phyloP scores from a whole-genome alignment of 2,888 invertebrate genomes.

The Chrysolina haemoptera region DNA sequence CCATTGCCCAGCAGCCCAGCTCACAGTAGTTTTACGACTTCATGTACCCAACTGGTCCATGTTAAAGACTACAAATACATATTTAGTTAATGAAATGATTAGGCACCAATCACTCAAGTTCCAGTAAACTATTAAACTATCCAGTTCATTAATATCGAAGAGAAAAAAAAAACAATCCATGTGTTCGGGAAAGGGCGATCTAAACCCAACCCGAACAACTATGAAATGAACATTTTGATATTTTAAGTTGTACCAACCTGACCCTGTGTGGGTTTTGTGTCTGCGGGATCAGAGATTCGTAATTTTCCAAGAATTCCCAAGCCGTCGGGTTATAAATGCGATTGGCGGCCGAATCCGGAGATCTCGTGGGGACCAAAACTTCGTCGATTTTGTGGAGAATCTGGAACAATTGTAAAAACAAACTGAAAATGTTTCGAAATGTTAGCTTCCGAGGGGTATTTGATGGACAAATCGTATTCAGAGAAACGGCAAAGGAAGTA shows the following conservation, averaged over 20 bases:
- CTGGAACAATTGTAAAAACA: constrained; percentile 69
- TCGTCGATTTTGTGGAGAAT: constrained; percentile 91
- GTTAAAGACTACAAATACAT: too few species aligned
- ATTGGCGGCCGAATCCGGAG: constrained; percentile 74
- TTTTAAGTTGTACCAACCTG: constrained; percentile 72
- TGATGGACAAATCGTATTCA: neutral
- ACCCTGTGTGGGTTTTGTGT: constrained; percentile 79
- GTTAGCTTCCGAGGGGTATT: neutral
- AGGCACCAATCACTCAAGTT: too few species aligned
- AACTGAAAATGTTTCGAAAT: constrained; percentile 3
- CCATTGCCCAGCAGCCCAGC: too few species aligned
- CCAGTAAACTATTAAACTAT: too few species aligned
- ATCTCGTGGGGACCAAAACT: constrained; percentile 84
- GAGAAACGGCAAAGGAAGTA: too few species aligned
- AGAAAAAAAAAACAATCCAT: too few species aligned
- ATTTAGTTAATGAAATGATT: too few species aligned
- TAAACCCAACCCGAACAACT: too few species aligned
- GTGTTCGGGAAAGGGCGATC: too few species aligned
- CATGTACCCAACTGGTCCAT: too few species aligned
- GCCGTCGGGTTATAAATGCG: constrained; percentile 86
- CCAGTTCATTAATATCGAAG: too few species aligned
- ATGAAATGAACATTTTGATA: neutral
- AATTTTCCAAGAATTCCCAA: constrained; percentile 83
- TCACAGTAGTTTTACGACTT: too few species aligned
- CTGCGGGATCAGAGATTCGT: constrained; percentile 77